Evolutionary conservation across 2,113 vertebrate species (phyloP).

Genomic region (Laterallus jamaicensis): DNA sequence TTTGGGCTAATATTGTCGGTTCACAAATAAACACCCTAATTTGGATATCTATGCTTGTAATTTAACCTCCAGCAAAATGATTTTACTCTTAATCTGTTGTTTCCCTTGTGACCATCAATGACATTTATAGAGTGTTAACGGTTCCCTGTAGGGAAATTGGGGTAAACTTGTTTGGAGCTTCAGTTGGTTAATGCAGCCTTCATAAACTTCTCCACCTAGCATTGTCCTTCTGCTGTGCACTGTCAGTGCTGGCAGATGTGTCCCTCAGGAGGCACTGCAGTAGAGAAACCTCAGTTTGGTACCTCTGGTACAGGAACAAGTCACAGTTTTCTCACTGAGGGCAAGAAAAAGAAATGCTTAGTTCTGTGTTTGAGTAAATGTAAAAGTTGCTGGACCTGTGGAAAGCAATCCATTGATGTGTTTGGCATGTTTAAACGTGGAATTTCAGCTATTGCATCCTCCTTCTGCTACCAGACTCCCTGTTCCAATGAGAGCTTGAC

Average conservation of each 20-base stretch:
- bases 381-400: background rate
- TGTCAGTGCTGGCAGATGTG: background rate
- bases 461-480: background rate
- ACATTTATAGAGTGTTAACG: background rate
- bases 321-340: background rate
- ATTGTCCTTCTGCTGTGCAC: background rate
- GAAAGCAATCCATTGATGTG: background rate
- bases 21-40: background rate
- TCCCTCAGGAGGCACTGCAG: background rate
- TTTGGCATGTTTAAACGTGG: background rate
- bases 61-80: background rate
- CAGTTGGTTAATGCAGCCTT: background rate
- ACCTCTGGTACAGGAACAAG: background rate
- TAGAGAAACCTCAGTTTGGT: background rate
- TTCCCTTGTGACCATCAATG: background rate
- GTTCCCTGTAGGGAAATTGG: background rate
- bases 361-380: background rate
- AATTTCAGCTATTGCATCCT: background rate
- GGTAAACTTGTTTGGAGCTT: background rate
- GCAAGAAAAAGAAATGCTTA: background rate
- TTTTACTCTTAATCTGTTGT: background rate
- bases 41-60: background rate
- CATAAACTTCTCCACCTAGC: background rate
- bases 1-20: background rate
- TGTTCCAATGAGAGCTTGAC: fast-evolving